phyloP scores from a whole-genome alignment of 2,113 vertebrate species.

The Gobio gobio region DNA sequence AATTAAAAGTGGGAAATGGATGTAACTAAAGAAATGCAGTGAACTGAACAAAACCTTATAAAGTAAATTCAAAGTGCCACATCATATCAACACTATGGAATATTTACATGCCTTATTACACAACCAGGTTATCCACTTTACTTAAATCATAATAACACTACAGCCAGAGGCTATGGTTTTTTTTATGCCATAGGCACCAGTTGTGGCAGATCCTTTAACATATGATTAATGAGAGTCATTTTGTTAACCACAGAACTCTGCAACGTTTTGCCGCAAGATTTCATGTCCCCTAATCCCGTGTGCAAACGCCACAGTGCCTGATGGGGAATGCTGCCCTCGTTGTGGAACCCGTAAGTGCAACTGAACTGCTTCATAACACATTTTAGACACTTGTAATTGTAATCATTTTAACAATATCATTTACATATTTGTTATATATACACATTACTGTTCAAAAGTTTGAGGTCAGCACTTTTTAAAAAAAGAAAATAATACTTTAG shows the following conservation, averaged over 20 bases:
- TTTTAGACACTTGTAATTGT: neutral
- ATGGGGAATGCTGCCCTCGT: constrained; percentile 96
- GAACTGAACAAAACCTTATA: neutral
- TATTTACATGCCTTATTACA: constrained; percentile 46
- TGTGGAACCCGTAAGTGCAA: constrained; percentile 91
- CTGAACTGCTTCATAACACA: neutral
- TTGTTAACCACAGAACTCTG: constrained; percentile 82
- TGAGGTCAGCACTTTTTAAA: neutral
- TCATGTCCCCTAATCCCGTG: constrained; percentile 96
- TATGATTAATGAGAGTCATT: constrained; percentile 10
- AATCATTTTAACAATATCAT: neutral
- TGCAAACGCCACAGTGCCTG: constrained; percentile 92
- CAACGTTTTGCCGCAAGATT: constrained; percentile 93
- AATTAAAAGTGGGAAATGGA: constrained; percentile 64
- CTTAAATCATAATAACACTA: neutral
- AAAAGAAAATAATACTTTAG: neutral
- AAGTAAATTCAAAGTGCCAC: neutral
- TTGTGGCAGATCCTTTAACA: neutral
- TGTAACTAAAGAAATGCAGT: neutral
- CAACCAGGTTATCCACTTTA: neutral
- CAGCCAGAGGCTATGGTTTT: neutral
- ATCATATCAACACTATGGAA: constrained; percentile 19
- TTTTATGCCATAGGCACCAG: neutral
- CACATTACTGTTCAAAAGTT: neutral
- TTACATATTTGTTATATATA: neutral